phyloP scores from a whole-genome alignment of 2,797 vertebrate genomes.

The Scolopax rusticola region DNA sequence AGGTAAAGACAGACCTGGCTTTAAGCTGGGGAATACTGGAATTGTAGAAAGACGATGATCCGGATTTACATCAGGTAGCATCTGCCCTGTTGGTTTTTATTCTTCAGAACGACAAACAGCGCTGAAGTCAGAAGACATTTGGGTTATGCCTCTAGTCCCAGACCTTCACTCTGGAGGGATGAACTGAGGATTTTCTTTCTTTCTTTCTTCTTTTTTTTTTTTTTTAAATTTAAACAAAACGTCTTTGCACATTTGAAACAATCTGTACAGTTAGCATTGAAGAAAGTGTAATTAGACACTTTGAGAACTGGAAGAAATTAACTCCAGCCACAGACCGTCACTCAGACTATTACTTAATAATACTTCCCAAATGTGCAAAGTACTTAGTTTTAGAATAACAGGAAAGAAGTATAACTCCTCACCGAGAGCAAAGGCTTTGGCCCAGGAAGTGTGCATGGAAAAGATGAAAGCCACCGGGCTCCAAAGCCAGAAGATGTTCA shows the following conservation, averaged over 20 bases:
- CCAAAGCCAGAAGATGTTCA: not conserved
- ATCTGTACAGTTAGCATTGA: conserved; percentile 18
- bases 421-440: not conserved
- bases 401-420: conserved; percentile 25
- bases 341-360: conserved; percentile 57
- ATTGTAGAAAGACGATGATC: not conserved
- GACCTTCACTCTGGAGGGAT: not conserved
- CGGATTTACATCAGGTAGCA: not conserved
- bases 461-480: fast-evolving
- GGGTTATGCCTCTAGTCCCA: not conserved
- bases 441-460: fast-evolving
- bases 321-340: conserved; percentile 38
- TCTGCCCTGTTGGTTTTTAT: fast-evolving
- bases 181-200: not conserved
- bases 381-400: conserved; percentile 69
- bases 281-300: conserved; percentile 53
- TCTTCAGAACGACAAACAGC: not conserved
- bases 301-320: conserved; percentile 65
- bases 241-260: conserved; percentile 12
- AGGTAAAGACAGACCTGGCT: not conserved
- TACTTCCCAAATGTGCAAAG: conserved; percentile 68
- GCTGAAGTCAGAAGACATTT: not conserved
- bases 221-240: not conserved
- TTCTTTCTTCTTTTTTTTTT: not conserved
- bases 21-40: not conserved